Evolutionary conservation across 2,113 vertebrate species (phyloP).

Genomic region (Chiloscyllium plagiosum): DNA sequence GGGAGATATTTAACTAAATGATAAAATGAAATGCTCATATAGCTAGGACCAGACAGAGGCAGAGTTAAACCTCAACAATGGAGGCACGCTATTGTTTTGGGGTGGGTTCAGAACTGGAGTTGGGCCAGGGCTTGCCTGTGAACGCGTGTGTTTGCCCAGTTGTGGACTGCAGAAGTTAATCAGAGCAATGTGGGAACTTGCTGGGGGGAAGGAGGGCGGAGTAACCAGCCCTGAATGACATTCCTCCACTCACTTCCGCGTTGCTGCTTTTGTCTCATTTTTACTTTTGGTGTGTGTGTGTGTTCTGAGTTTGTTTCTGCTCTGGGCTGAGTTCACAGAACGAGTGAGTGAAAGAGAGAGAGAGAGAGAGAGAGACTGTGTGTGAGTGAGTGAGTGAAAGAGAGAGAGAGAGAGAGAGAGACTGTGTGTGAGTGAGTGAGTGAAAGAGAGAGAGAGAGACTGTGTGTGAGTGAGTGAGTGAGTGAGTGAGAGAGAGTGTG

Average conservation of each 20-base stretch:
- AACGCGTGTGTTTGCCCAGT: neutral
- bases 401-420: no score
- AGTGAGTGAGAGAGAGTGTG: no score
- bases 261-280: neutral
- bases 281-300: neutral
- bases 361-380: no score
- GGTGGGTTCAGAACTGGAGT: neutral
- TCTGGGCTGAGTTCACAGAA: neutral
- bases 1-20: neutral
- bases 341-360: neutral
- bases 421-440: no score
- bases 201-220: neutral
- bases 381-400: no score
- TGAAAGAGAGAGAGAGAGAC: neutral
- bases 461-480: no score
- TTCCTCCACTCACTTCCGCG: slow-evolving; percentile 26
- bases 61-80: neutral
- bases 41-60: neutral
- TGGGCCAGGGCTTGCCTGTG: neutral
- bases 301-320: neutral
- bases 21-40: neutral
- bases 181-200: neutral
- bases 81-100: neutral
- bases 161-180: neutral
- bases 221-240: neutral